Evolutionary conservation across 1,140 invertebrate species (phyloP).

Genomic region (Oryctes rhinoceros): DNA sequence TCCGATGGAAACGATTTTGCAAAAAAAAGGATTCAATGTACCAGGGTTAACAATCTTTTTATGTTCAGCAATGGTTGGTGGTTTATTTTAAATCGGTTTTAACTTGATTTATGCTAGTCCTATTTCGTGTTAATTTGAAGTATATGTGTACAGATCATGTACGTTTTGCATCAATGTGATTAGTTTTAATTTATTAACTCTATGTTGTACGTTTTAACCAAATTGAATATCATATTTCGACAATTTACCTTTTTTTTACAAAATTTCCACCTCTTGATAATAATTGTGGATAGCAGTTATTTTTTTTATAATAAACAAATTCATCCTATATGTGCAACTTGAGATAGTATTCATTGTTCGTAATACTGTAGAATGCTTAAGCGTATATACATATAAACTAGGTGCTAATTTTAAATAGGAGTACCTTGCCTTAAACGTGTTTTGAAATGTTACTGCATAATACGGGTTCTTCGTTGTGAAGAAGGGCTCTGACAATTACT

Average conservation of each 20-base stretch:
- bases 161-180: conserved; percentile 17
- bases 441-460: conserved; percentile 2
- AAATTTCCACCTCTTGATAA: neutral
- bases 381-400: neutral
- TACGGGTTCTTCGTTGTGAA: conserved; percentile 32
- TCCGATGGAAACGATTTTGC: too few species aligned
- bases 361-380: conserved; percentile 1
- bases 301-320: conserved; percentile 11
- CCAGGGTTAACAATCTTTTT: neutral
- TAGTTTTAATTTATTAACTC: conserved; percentile 17
- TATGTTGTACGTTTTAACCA: neutral
- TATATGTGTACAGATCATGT: neutral
- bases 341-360: conserved; percentile 6
- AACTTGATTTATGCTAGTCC: conserved; percentile 17
- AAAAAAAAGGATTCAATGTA: neutral
- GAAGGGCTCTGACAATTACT: conserved; percentile 24
- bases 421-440: conserved; percentile 36
- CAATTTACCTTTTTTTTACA: neutral
- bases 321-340: conserved; percentile 26
- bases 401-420: neutral
- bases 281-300: neutral
- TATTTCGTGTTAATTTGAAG: neutral
- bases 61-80: neutral
- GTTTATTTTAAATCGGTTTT: conserved; percentile 20
- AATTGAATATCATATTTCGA: conserved; percentile 1